Evolutionary conservation across 1,140 invertebrate species (phyloP).

Genomic region (Ganaspis sp.): DNA sequence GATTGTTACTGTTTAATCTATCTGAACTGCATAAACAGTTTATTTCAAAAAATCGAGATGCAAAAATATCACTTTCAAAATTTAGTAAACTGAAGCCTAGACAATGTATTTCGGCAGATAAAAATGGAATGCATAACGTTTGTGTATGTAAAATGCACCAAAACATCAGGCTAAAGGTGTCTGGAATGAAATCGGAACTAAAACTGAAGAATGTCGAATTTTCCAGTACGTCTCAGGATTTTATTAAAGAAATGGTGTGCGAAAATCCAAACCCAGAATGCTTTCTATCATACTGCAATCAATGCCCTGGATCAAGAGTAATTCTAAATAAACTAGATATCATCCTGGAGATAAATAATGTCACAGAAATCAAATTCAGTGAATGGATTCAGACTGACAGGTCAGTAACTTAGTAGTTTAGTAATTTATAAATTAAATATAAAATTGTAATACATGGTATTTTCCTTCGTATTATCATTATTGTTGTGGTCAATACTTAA

Average conservation of each 20-base stretch:
- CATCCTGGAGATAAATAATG: conserved; percentile 15
- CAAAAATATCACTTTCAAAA: conserved; percentile 43
- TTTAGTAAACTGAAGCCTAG: conserved; percentile 41
- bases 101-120: conserved; percentile 37
- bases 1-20: conserved; percentile 35
- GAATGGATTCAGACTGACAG: conserved; percentile 41
- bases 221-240: conserved; percentile 5
- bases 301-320: background rate
- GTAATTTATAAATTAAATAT: background rate
- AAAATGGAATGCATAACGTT: conserved; percentile 31
- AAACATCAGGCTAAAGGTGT: conserved; percentile 37
- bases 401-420: conserved; percentile 13
- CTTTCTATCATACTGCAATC: background rate
- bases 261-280: conserved; percentile 38
- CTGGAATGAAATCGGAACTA: conserved; percentile 31
- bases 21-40: conserved; percentile 33
- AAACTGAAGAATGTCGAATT: conserved; percentile 25
- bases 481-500: background rate
- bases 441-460: no score
- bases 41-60: conserved; percentile 35
- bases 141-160: conserved; percentile 42
- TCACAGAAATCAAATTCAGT: conserved; percentile 28
- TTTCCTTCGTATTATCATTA: no score
- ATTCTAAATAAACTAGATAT: conserved; percentile 29
- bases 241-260: conserved; percentile 28